These are phyloP conservation scores for Notothenia coriiceps DNA, from an alignment of 2,113 vertebrate genomes.

Conservation along the genomic window DNA sequence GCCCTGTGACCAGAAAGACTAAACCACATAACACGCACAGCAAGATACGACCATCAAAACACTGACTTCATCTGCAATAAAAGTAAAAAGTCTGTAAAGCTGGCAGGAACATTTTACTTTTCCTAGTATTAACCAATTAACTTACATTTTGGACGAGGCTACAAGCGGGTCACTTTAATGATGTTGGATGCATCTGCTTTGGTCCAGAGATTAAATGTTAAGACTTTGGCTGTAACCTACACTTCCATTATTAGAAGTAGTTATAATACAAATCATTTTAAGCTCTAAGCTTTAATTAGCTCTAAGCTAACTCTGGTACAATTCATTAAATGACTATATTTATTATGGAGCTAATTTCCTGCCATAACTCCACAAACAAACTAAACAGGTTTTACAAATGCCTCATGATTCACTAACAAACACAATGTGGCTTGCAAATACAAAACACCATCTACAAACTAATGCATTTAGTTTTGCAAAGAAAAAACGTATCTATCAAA, in stretches of 20 bases:
- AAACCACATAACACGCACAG: not conserved
- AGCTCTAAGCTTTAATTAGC: not conserved
- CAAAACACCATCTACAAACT: too few relatives aligned
- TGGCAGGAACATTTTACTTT: not conserved
- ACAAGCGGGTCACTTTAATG: not conserved
- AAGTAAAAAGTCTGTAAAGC: not conserved
- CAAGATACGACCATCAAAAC: not conserved
- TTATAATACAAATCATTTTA: not conserved
- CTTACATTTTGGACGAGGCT: not conserved
- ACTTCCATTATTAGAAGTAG: not conserved
- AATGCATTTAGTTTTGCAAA: too few relatives aligned
- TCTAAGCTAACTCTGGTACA: not conserved
- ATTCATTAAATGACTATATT: not conserved
- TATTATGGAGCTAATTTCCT: not conserved
- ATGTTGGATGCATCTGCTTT: not conserved
- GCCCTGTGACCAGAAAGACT: slow-evolving; percentile 21
- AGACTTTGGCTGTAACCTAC: not conserved
- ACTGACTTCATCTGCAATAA: not conserved
- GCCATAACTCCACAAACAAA: too few relatives aligned
- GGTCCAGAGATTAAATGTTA: not conserved
- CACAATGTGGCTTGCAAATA: too few relatives aligned
- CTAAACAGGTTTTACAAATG: too few relatives aligned
- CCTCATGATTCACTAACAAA: too few relatives aligned
- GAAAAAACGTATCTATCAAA: too few relatives aligned
- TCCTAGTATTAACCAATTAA: not conserved